These are phyloP conservation scores for Spermophilus dauricus DNA, from an alignment of 2,113 vertebrate species.

Conservation along the genomic window DNA sequence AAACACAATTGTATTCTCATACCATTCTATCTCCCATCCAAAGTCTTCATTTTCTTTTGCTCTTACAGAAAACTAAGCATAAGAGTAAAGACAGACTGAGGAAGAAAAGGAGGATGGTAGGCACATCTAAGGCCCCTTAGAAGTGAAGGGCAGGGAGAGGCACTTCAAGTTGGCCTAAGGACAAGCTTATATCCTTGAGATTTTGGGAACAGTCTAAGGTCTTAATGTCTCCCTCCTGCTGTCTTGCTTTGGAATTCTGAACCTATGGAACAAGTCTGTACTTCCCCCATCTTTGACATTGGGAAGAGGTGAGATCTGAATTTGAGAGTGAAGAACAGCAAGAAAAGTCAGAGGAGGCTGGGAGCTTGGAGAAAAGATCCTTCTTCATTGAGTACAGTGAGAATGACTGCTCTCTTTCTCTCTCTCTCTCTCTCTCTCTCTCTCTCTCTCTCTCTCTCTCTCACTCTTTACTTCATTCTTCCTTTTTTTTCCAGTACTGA, in stretches of 20 bases:
- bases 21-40: neutral
- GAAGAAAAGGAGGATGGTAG: neutral
- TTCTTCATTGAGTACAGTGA: neutral
- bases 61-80: neutral
- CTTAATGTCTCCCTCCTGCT: neutral
- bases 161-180: neutral
- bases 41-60: neutral
- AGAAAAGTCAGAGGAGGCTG: neutral
- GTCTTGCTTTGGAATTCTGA: neutral
- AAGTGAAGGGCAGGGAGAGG: neutral
- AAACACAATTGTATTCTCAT: neutral
- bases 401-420: neutral
- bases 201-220: neutral
- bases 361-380: neutral
- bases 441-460: too few relatives aligned
- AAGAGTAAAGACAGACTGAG: neutral
- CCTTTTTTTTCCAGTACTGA: too few relatives aligned
- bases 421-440: accelerated
- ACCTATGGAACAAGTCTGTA: neutral
- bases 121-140: neutral
- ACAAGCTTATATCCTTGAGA: neutral
- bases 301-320: neutral
- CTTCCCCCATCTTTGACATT: neutral
- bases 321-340: neutral
- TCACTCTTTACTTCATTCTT: too few relatives aligned